Conservation (phyloP, 2,888 invertebrate genomes). For the Cyaniris semiargus region DNA sequence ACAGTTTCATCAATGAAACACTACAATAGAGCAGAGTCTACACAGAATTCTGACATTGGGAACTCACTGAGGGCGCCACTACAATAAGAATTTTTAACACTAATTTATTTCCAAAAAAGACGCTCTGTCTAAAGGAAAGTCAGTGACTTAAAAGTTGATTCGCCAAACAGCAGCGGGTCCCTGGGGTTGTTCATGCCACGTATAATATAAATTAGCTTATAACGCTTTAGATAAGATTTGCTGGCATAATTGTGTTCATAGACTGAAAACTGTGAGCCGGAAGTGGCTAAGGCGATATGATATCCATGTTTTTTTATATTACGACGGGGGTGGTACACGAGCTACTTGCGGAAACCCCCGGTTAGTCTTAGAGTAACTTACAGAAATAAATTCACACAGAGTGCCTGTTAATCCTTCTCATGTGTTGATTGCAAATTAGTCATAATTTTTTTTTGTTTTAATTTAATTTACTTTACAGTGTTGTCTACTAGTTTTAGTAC, state of each 20-base stretch:
- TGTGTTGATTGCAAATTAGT: conserved; percentile 66
- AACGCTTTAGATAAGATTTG: conserved; percentile 79
- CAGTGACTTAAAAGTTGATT: not conserved
- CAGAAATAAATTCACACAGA: conserved; percentile 74
- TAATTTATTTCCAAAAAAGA: not conserved
- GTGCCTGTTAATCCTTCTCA: conserved; percentile 76
- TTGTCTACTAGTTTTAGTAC: conserved; percentile 70
- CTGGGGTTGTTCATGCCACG: conserved; percentile 75
- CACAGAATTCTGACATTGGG: not conserved
- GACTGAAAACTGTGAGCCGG: conserved; percentile 59
- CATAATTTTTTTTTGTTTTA: conserved; percentile 70
- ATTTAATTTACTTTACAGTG: conserved; percentile 65
- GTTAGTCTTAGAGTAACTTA: conserved; percentile 58
- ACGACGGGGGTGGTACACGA: conserved; percentile 35
- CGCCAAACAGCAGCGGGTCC: conserved; percentile 55
- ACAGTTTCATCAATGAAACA: too few relatives aligned
- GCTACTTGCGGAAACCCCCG: conserved; percentile 49
- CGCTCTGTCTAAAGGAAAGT: not conserved
- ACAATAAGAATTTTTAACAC: too few relatives aligned
- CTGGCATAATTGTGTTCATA: conserved; percentile 78
- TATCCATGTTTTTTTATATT: conserved; percentile 37
- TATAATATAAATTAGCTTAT: conserved; percentile 74
- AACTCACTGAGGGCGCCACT: too few relatives aligned
- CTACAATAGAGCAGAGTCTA: not conserved
- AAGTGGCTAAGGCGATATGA: conserved; percentile 36